phyloP scores from a whole-genome alignment of 2,888 invertebrate species.

The Hemistola chrysoprasaria region DNA sequence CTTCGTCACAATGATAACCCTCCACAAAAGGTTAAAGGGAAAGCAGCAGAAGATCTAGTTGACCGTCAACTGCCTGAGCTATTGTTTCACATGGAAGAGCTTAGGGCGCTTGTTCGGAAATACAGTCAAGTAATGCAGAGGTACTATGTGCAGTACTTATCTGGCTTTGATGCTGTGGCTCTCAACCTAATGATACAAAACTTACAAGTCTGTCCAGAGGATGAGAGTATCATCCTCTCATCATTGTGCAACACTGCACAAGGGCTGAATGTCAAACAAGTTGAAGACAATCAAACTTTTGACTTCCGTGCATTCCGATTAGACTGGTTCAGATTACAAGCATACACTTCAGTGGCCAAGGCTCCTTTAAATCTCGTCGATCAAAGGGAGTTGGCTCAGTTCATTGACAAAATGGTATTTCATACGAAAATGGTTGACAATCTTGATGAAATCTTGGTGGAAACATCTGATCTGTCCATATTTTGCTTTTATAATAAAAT shows the following conservation, averaged over 20 bases:
- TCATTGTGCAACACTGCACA: slow-evolving; percentile 95
- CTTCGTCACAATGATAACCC: slow-evolving; percentile 98
- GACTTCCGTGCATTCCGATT: slow-evolving; percentile 97
- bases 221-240: slow-evolving; percentile 96
- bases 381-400: slow-evolving; percentile 92
- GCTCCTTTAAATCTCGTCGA: slow-evolving; percentile 90
- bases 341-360: slow-evolving; percentile 93
- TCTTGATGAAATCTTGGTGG: slow-evolving; percentile 97
- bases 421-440: slow-evolving; percentile 99
- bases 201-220: slow-evolving; percentile 93
- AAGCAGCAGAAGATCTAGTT: slow-evolving; percentile 95
- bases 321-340: slow-evolving; percentile 99
- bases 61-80: slow-evolving; percentile 98
- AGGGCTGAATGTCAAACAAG: slow-evolving; percentile 94
- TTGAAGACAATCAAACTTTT: slow-evolving; percentile 97
- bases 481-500: slow-evolving; percentile 99
- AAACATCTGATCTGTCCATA: slow-evolving; percentile 98
- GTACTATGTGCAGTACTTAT: slow-evolving; percentile 98
- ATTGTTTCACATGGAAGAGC: slow-evolving; percentile 98
- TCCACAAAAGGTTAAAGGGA: slow-evolving; percentile 93
- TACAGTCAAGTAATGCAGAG: slow-evolving; percentile 98
- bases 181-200: slow-evolving; percentile 93
- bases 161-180: slow-evolving; percentile 97
- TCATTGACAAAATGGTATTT: slow-evolving; percentile 97
- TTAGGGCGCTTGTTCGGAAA: slow-evolving; percentile 96